A percentile compares a stretch with the other conserved stretches of the same genome.
These are phyloP conservation scores for Napeogenes inachia DNA, from an alignment of 2,888 invertebrate genomes.

Conservation along the genomic window DNA sequence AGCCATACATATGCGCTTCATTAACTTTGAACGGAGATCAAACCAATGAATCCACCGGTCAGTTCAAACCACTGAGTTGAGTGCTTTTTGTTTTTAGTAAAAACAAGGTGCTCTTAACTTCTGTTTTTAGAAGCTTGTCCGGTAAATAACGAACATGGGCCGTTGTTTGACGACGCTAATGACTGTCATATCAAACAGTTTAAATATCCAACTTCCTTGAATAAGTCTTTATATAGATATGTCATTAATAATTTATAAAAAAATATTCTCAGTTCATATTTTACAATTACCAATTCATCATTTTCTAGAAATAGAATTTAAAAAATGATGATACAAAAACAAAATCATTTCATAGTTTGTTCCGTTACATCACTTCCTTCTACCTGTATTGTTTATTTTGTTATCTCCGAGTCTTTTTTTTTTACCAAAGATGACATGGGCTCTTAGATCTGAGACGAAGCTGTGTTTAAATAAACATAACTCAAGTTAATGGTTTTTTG, in stretches of 20 bases:
- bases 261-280: background rate
- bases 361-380: slow-evolving; percentile 1
- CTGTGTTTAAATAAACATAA: slow-evolving; percentile 57
- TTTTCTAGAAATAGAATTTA: no score
- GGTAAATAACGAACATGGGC: slow-evolving; percentile 53
- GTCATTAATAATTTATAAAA: background rate
- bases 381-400: slow-evolving; percentile 22
- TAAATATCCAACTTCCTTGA: background rate
- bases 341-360: background rate
- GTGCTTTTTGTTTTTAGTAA: slow-evolving; percentile 58
- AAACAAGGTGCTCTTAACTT: slow-evolving; percentile 68
- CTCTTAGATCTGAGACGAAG: slow-evolving; percentile 34
- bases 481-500: slow-evolving; percentile 69
- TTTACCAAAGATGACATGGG: slow-evolving; percentile 31
- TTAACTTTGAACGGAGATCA: slow-evolving; percentile 17
- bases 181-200: slow-evolving; percentile 30
- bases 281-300: no score
- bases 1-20: slow-evolving; percentile 1
- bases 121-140: slow-evolving; percentile 64
- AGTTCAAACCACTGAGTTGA: slow-evolving; percentile 24
- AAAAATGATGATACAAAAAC: no score
- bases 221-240: background rate
- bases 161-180: slow-evolving; percentile 52
- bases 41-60: slow-evolving; percentile 20
- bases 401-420: slow-evolving; percentile 19